Conservation (phyloP, 2,113 vertebrate species). For the Riparia riparia region DNA sequence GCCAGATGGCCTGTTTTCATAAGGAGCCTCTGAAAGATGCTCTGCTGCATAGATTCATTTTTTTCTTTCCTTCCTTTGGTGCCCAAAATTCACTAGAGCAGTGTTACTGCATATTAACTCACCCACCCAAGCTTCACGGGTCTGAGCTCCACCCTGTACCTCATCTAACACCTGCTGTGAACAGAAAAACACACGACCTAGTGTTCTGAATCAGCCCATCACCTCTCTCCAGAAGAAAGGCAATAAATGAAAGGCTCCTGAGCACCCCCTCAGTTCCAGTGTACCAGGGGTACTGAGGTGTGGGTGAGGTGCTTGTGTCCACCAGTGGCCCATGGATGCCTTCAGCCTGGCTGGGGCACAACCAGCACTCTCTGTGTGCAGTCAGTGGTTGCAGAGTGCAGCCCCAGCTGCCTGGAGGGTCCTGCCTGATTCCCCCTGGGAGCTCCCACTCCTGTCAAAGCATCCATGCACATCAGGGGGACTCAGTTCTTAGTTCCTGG, state of each 20-base stretch:
- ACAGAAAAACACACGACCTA: background rate
- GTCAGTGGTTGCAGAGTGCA: accelerated
- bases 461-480: background rate
- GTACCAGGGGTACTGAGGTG: background rate
- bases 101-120: background rate
- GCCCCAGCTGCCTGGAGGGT: background rate
- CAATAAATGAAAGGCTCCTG: background rate
- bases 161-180: background rate
- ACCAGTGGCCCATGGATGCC: too few species aligned
- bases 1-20: slow-evolving; percentile 46
- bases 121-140: background rate
- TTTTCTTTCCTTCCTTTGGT: slow-evolving; percentile 1
- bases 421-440: background rate
- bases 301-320: background rate
- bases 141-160: background rate
- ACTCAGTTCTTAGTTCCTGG: background rate
- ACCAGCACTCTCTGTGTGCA: background rate
- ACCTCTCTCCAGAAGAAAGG: background rate
- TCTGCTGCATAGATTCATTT: background rate
- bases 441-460: background rate
- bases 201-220: background rate
- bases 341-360: background rate
- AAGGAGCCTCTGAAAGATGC: slow-evolving; percentile 33
- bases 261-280: background rate
- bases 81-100: background rate